phyloP scores from a whole-genome alignment of 2,797 vertebrate genomes.

The Cossypha polioptera region DNA sequence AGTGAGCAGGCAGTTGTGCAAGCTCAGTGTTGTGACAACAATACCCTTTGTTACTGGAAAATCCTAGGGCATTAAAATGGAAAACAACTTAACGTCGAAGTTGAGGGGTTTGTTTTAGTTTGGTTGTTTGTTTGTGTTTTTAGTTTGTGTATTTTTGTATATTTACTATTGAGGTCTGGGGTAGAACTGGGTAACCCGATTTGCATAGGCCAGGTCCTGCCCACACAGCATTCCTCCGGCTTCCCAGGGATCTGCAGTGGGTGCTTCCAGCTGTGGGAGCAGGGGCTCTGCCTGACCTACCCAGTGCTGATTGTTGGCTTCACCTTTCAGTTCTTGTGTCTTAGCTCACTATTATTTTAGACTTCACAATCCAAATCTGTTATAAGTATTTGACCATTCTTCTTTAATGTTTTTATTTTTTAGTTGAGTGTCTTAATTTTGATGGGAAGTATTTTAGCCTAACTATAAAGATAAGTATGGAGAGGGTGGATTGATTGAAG shows the following conservation, averaged over 20 bases:
- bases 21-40: not conserved
- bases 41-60: conserved; percentile 31
- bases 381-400: not conserved
- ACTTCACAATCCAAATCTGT: not conserved
- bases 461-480: not conserved
- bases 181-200: not conserved
- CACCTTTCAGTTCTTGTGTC: not conserved
- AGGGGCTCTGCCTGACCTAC: not conserved
- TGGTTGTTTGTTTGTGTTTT: not conserved
- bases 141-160: not conserved
- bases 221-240: not conserved
- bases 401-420: not conserved
- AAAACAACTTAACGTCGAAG: not conserved
- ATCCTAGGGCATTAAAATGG: not conserved
- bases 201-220: not conserved
- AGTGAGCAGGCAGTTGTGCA: not conserved
- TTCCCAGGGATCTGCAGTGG: not conserved
- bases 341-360: not conserved
- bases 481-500: not conserved
- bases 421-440: not conserved
- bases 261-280: not conserved
- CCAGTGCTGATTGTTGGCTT: not conserved
- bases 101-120: not conserved
- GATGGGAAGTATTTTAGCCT: not conserved
- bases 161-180: not conserved